Conservation (phyloP, 2,113 vertebrate genomes). For the Dromaius novaehollandiae region DNA sequence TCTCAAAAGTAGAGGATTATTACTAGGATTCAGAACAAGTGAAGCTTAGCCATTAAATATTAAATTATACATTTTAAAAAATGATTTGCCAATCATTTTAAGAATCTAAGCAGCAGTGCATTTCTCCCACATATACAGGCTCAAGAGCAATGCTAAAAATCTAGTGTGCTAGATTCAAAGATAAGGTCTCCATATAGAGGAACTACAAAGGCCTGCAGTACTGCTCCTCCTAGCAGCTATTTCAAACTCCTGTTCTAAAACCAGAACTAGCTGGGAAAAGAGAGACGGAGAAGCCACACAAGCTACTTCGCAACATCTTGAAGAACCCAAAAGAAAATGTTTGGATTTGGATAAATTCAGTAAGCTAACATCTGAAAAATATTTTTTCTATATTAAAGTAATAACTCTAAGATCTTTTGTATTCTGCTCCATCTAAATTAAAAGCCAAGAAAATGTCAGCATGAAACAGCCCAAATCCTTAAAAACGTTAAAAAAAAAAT, state of each 20-base stretch:
- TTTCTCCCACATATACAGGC: neutral
- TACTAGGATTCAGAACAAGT: neutral
- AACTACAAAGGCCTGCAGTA: neutral
- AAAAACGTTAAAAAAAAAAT: neutral
- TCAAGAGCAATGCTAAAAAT: neutral
- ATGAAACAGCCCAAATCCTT: neutral
- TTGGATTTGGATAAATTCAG: neutral
- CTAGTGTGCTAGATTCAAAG: neutral
- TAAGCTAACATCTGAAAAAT: neutral
- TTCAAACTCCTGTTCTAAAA: neutral
- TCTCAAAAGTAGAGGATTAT: neutral
- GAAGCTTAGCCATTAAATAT: neutral
- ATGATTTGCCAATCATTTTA: neutral
- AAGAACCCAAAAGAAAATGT: neutral
- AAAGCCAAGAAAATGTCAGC: neutral
- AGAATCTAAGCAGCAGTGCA: neutral
- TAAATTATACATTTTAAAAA: neutral
- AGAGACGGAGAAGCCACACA: rapidly evolving
- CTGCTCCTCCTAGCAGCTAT: neutral
- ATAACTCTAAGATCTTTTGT: neutral
- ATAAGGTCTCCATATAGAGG: neutral
- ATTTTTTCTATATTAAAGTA: neutral
- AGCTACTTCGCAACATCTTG: neutral
- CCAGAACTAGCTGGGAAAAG: neutral
- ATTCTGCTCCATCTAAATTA: neutral